A percentile compares a stretch with the other conserved stretches of the same genome.
Conservation (phyloP, 2,113 vertebrate species). For the Herpetotheres cachinnans region DNA sequence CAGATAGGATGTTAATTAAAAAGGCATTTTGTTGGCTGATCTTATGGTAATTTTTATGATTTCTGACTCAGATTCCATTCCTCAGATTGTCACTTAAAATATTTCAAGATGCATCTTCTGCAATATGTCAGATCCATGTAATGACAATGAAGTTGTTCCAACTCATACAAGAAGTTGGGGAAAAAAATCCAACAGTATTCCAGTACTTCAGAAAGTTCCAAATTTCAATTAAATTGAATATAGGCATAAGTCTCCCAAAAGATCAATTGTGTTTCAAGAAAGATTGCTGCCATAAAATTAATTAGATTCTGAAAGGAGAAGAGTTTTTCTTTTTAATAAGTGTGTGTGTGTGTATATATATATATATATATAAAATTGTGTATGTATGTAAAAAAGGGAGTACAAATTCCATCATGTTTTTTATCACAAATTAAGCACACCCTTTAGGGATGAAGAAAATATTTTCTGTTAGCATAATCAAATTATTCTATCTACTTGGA, state of each 20-base stretch:
- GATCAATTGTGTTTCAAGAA: not conserved
- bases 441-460: not conserved
- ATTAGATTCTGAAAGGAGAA: not conserved
- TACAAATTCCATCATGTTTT: not conserved
- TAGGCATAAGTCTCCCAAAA: not conserved
- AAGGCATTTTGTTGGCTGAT: not conserved
- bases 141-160: conserved; percentile 14
- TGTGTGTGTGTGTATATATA: too few relatives aligned
- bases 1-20: conserved; percentile 25
- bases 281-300: not conserved
- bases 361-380: not conserved
- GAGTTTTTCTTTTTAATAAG: not conserved
- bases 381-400: not conserved
- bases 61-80: conserved; percentile 25
- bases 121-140: not conserved
- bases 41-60: not conserved
- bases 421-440: not conserved
- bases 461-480: not conserved
- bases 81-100: conserved; percentile 15
- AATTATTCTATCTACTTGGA: not conserved
- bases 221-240: conserved; percentile 7
- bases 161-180: not conserved
- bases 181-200: not conserved
- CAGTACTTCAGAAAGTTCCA: conserved; percentile 11
- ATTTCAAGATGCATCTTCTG: conserved; percentile 37